Base-by-base conservation (phyloP, 2,888 invertebrate genomes). In the Homarus gammarus region DNA sequence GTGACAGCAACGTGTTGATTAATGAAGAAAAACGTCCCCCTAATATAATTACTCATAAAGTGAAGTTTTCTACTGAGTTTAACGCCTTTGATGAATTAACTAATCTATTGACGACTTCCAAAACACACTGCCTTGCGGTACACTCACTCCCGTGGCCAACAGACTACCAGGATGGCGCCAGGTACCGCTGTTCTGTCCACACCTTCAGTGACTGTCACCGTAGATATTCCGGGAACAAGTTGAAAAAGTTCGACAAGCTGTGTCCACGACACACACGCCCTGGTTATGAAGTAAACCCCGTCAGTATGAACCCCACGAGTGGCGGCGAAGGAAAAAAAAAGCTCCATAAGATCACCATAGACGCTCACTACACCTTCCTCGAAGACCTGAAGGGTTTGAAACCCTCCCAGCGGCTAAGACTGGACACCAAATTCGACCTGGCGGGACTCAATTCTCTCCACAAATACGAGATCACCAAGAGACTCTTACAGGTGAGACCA, bases 371-470 rank as follows among this genome's bases (percentile, higher is more conserved):
- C 51, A 79, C 70, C 44, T 86, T 86, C 70, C 18, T 70, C 38
- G 36, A 79, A 10, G 70, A 86, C 31, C n/a, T 79, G 12, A 85
- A 38, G 51, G 33, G 33, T 10, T 38, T n/a, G 12, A 33, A 27
- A 2, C 18, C 22, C 27, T n/a, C 68, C 31, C 78, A 10, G 51
- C 36, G 33, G 0, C 70, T 70, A 8, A n/a, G 33, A 1, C 68
- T 86, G 6, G 27, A 78, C n/a, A 64, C 49, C 36, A 49, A n/a
- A 36, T 40, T 82, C 38, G 70, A 86, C 78, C 75, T 86, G 22
- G 79, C 79, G 10, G 86, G 86, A 36, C 79, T 86, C 27, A 79
- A 78, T 38, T 78, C 79, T 2, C 70, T 85, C 22, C 85, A 86
- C 38, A 68, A 51, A 27, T 78, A 79, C 31, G 86, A 79, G 31